These are phyloP conservation scores for Caenorhabditis becei DNA, from an alignment of 2,888 invertebrate genomes.

Conservation along the genomic window DNA sequence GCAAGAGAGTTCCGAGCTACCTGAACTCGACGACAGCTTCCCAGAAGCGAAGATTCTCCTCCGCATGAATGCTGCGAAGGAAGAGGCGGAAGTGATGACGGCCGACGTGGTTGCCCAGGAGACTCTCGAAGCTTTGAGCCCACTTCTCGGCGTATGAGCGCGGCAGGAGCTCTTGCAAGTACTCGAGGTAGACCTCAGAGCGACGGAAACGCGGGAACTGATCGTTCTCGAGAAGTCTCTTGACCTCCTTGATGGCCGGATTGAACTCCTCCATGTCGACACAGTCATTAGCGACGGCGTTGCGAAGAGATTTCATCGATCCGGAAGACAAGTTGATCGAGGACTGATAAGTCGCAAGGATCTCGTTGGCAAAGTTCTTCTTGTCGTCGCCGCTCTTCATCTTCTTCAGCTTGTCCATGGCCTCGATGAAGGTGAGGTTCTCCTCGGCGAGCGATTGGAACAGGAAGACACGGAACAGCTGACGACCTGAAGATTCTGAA, in stretches of 20 bases:
- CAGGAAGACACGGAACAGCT: constrained; percentile 79
- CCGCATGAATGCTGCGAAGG: constrained; percentile 79
- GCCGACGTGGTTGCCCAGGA: constrained; percentile 80
- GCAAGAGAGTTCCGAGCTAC: no score
- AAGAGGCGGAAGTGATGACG: constrained; percentile 80
- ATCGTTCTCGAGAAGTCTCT: constrained; percentile 79
- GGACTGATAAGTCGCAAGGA: constrained; percentile 73
- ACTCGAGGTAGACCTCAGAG: constrained; percentile 76
- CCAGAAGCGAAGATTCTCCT: constrained; percentile 81
- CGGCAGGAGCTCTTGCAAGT: constrained; percentile 74
- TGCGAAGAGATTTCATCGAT: constrained; percentile 75
- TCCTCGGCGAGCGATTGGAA: constrained; percentile 80
- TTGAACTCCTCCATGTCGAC: constrained; percentile 76
- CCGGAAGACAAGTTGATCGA: constrained; percentile 77
- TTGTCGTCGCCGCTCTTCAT: constrained; percentile 77
- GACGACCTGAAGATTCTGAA: constrained; percentile 68
- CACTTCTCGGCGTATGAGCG: constrained; percentile 79
- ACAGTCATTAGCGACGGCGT: constrained; percentile 71
- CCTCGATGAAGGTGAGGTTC: constrained; percentile 79
- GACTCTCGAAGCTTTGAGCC: constrained; percentile 78
- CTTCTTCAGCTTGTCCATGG: constrained; percentile 76
- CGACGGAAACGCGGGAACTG: constrained; percentile 81
- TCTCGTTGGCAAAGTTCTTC: constrained; percentile 70
- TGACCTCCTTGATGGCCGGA: constrained; percentile 77
- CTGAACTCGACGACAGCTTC: constrained; percentile 76